Conservation (phyloP, 30 jellyfish, hydroid and myxozoan genomes). For the Sanderia malayensis region DNA sequence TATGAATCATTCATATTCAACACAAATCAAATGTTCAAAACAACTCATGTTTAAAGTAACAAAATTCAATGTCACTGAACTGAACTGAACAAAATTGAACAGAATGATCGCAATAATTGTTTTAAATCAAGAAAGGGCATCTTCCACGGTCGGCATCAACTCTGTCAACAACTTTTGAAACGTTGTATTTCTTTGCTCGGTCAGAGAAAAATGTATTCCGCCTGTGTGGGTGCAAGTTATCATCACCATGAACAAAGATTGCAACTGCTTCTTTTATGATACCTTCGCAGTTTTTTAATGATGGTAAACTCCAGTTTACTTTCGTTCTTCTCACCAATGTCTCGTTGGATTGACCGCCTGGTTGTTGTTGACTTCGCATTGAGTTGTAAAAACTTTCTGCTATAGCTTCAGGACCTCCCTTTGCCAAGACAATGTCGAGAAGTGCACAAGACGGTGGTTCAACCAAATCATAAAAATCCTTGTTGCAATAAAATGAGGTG, state of each 20-base stretch:
- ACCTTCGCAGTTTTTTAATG: slow-evolving; percentile 16
- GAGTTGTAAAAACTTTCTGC: slow-evolving; percentile 52
- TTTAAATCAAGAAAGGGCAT: too few relatives aligned
- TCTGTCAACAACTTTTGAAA: too few relatives aligned
- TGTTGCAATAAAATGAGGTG: slow-evolving; percentile 19
- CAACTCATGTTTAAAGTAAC: too few relatives aligned
- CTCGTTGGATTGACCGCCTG: slow-evolving; percentile 36
- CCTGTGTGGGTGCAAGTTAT: slow-evolving; percentile 23
- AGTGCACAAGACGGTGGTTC: slow-evolving; percentile 10
- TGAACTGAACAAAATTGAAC: too few relatives aligned
- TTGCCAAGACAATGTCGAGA: slow-evolving; percentile 25
- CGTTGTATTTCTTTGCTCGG: slow-evolving; percentile 14
- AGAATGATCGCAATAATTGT: too few relatives aligned
- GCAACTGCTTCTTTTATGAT: slow-evolving; percentile 31
- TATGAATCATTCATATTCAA: too few relatives aligned
- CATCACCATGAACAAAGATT: slow-evolving; percentile 21
- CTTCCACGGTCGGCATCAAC: too few relatives aligned
- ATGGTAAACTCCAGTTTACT: slow-evolving; percentile 31
- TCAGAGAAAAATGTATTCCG: slow-evolving; percentile 24
- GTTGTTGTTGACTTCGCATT: slow-evolving; percentile 38
- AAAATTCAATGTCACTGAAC: too few relatives aligned
- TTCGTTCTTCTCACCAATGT: slow-evolving; percentile 41
- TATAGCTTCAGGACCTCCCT: too few relatives aligned
- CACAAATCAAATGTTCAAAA: too few relatives aligned
- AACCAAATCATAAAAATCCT: neutral